Percentiles rank a stretch among this genome's conserved stretches.
Conservation (phyloP, 2,797 vertebrate species). For the Uromys caudimaculatus region DNA sequence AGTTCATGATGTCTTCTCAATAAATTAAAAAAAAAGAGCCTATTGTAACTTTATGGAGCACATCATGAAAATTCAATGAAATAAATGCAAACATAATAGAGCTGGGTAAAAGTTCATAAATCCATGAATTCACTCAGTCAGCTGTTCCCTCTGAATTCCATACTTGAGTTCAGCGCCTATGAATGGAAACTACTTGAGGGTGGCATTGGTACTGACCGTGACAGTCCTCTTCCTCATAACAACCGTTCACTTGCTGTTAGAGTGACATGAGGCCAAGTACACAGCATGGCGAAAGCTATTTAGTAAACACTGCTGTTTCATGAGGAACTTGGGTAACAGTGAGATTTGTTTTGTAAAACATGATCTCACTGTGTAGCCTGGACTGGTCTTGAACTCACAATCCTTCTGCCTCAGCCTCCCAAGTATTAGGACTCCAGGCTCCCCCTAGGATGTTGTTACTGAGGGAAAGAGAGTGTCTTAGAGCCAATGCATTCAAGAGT, state of each 20-base stretch:
- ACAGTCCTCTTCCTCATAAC: background rate
- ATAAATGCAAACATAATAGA: background rate
- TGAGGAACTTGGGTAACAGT: background rate
- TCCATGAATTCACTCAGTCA: background rate
- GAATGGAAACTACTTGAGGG: background rate
- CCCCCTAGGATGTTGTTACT: background rate
- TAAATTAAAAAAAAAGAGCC: background rate
- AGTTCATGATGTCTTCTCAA: constrained; percentile 3
- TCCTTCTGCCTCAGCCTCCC: background rate
- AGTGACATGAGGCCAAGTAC: background rate
- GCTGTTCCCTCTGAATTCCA: background rate
- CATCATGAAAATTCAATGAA: background rate
- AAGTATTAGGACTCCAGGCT: background rate
- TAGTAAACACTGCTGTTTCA: background rate
- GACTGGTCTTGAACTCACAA: background rate
- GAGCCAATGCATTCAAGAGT: background rate
- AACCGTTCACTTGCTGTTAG: too few species aligned
- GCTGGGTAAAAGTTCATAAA: background rate
- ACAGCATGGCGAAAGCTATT: background rate
- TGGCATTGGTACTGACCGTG: background rate
- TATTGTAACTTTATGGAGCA: background rate
- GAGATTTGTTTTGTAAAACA: background rate
- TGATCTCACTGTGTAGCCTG: background rate
- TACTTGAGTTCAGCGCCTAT: background rate
- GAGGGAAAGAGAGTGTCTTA: too few species aligned